Evolutionary conservation across 2,888 invertebrate genomes (phyloP).

Genomic region (Rhyacophila evoluta): DNA sequence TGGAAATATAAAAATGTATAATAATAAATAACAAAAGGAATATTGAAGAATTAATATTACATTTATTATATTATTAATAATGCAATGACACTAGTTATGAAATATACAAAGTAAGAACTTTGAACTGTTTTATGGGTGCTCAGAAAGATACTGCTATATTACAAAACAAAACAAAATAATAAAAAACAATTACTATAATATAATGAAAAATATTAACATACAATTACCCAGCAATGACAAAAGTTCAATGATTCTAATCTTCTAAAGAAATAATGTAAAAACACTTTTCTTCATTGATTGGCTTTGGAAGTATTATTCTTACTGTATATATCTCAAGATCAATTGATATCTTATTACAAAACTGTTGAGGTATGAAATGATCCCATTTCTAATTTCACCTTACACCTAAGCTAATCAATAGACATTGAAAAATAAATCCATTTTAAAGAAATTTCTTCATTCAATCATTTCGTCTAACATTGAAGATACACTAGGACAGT

Average conservation of each 20-base stretch:
- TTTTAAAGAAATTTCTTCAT: no score
- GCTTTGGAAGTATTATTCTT: no score
- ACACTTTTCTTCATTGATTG: no score
- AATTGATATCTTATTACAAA: not conserved
- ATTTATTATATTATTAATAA: not conserved
- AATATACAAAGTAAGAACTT: not conserved
- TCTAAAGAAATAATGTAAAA: no score
- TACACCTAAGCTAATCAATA: not conserved
- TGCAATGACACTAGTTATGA: not conserved
- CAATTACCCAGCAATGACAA: no score
- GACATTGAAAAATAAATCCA: not conserved
- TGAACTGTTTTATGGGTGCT: not conserved
- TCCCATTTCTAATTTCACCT: not conserved
- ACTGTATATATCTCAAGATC: no score
- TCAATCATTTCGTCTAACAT: no score
- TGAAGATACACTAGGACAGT: no score
- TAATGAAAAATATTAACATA: no score
- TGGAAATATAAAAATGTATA: not conserved
- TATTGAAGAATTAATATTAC: not conserved
- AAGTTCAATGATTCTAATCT: no score
- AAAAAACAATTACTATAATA: no score
- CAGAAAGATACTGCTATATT: not conserved
- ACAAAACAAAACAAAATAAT: not conserved
- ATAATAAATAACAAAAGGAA: conserved; percentile 4
- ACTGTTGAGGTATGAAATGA: not conserved